Evolutionary conservation across 2,888 invertebrate genomes (phyloP).

Genomic region (Neocrepidodera transversa): DNA sequence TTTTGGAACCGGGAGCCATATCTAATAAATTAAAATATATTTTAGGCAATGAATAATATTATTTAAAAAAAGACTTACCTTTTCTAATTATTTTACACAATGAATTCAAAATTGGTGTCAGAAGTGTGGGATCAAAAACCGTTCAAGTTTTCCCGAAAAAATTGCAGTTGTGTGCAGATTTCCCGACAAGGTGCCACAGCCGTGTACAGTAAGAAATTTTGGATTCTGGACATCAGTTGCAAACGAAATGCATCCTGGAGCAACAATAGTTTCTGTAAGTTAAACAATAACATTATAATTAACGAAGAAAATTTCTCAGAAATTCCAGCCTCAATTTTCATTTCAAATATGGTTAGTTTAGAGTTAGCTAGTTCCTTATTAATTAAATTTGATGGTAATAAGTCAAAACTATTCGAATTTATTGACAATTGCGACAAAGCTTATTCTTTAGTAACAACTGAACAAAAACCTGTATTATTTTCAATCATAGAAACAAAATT

Average conservation of each 20-base stretch:
- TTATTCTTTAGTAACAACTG: not conserved
- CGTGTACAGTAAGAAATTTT: no score
- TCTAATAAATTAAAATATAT: slow-evolving; percentile 1
- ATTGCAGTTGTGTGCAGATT: no score
- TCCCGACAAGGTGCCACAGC: no score
- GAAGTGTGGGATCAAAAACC: no score
- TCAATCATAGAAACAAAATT: not conserved
- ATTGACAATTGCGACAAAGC: no score
- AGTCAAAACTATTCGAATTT: not conserved
- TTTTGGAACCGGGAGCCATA: slow-evolving; percentile 2
- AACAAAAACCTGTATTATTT: not conserved
- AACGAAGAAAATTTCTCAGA: no score
- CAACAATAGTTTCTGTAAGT: no score
- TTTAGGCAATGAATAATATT: not conserved
- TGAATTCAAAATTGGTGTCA: not conserved
- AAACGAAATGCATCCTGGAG: no score
- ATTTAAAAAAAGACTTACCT: not conserved
- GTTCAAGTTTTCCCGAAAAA: no score
- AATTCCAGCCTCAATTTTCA: no score
- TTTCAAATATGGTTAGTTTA: not conserved
- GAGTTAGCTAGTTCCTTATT: slow-evolving; percentile 1
- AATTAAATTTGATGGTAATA: not conserved
- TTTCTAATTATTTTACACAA: slow-evolving; percentile 2
- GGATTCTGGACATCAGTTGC: no score
- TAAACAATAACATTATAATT: no score